Evolutionary conservation across 2,888 invertebrate genomes (phyloP), one percentile per base, ranked within the genome.

Genomic region (Trachelus troglodyta): DNA sequence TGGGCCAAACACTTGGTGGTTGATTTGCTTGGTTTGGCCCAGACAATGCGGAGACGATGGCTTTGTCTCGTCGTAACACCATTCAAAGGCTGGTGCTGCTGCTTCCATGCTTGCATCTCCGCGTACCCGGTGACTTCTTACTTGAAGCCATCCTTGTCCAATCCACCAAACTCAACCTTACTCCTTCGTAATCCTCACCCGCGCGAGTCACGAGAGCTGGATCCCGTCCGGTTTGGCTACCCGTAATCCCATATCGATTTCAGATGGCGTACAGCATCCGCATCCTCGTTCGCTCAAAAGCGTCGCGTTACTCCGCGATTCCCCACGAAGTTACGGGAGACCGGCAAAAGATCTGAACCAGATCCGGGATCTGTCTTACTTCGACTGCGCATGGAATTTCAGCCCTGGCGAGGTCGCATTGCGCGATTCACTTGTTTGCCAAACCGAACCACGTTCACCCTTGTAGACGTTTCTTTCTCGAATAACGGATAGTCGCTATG

Each of bases 1-100:
- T 79, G 78, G 78, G 81, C 23, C 56, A 56, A 56, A 56, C 56
- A 83, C 84, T 85, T 85, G 87, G 86, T 82, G 87, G 89, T 89
- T 87, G 90, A 89, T 89, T 89, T 89, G 87, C 88, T 88, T 86
- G 87, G 88, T 87, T 90, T 87, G 87, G 83, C 79, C 79, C 82
- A 88, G 88, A 90, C 89, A 90, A 89, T 90, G 86, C 86, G 83
- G 83, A 86, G 87, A 86, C 85, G 86, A 86, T 86, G 87, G 89
- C 88, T 89, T 90, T 90, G 90, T 89, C 89, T 89, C 86, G 86
- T 83, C 85, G 87, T 87, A 87, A 88, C 86, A 85, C 85, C 87
- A 86, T 85, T 88, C 89, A 86, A 87, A 86, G 85, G 82, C 84
- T 83, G 80, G 80, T 80, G 82, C 77, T 83, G 80, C 81, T 80